Evolutionary conservation across 2,113 vertebrate species (phyloP).

Genomic region (Alosa alosa): DNA sequence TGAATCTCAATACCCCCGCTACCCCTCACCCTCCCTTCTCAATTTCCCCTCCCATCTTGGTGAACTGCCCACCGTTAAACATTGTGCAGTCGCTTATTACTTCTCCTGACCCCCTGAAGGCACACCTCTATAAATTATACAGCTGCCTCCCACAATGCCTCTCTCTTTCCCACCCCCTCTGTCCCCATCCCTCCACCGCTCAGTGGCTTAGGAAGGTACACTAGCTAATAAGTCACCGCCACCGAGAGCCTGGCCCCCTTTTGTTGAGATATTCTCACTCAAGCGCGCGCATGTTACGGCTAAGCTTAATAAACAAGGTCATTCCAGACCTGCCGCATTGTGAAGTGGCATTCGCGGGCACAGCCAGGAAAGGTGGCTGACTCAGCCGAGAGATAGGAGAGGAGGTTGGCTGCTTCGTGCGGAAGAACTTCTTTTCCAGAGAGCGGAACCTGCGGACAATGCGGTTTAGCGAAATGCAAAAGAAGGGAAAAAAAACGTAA

Average conservation of each 20-base stretch:
- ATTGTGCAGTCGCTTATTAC: conserved; percentile 37
- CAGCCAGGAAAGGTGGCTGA: background rate
- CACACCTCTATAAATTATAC: conserved; percentile 42
- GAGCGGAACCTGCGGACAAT: background rate
- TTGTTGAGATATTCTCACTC: background rate
- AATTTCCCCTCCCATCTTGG: conserved; percentile 43
- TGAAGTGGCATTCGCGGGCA: background rate
- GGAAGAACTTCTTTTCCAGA: background rate
- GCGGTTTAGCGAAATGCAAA: background rate
- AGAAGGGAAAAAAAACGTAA: background rate
- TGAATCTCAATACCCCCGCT: conserved; percentile 42
- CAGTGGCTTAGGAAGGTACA: background rate
- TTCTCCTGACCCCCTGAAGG: conserved; percentile 43
- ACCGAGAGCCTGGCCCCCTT: background rate
- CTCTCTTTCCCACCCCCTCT: conserved; percentile 5
- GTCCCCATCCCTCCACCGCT: background rate
- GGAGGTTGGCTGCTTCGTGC: background rate
- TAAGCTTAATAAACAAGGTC: background rate
- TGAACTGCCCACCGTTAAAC: conserved; percentile 50
- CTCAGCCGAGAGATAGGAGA: background rate
- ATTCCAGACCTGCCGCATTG: background rate
- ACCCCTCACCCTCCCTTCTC: background rate
- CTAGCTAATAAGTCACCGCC: background rate
- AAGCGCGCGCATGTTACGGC: background rate
- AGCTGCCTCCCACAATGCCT: conserved; percentile 36